A percentile compares a stretch with the other conserved stretches of the same genome.
Evolutionary conservation across 2,888 invertebrate species (phyloP).

Genomic region (Eristalinus aeneus): DNA sequence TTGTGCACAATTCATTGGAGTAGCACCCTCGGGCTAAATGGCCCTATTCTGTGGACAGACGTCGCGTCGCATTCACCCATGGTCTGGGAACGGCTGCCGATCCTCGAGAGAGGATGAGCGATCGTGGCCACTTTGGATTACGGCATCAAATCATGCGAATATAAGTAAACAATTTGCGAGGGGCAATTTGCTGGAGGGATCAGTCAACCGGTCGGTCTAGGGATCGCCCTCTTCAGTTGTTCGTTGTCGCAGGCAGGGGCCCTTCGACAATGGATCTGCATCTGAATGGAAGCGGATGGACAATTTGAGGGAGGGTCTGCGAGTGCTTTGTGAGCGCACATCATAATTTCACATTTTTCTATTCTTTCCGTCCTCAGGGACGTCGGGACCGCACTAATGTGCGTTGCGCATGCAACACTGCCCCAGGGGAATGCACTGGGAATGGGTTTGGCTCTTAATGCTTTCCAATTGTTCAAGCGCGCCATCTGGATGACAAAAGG

Average conservation of each 20-base stretch:
- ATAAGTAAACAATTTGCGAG: conserved; percentile 42
- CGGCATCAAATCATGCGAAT: conserved; percentile 61
- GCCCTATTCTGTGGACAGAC: conserved; percentile 15
- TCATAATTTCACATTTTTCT: conserved; percentile 53
- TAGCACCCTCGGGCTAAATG: conserved; percentile 64
- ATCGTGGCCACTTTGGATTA: conserved; percentile 67
- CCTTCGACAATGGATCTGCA: conserved; percentile 62
- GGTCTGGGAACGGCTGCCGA: conserved; percentile 34
- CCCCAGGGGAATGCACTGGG: conserved; percentile 31
- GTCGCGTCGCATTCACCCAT: background rate
- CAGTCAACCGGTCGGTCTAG: conserved; percentile 1
- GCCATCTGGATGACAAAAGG: conserved; percentile 47
- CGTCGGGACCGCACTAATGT: conserved; percentile 13
- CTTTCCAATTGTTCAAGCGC: conserved; percentile 53
- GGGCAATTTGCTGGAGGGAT: conserved; percentile 50
- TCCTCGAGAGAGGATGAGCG: conserved; percentile 24
- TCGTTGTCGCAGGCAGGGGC: conserved; percentile 11
- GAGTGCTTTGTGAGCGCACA: conserved; percentile 41
- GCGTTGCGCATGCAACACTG: conserved; percentile 8
- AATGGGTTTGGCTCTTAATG: conserved; percentile 23
- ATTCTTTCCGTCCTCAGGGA: conserved; percentile 44
- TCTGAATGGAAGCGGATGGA: conserved; percentile 56
- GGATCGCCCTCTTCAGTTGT: background rate
- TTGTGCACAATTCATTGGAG: conserved; percentile 51
- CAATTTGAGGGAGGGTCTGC: conserved; percentile 54